Evolutionary conservation across 2,888 invertebrate species (phyloP).

Genomic region (Agrochola lychnidis): DNA sequence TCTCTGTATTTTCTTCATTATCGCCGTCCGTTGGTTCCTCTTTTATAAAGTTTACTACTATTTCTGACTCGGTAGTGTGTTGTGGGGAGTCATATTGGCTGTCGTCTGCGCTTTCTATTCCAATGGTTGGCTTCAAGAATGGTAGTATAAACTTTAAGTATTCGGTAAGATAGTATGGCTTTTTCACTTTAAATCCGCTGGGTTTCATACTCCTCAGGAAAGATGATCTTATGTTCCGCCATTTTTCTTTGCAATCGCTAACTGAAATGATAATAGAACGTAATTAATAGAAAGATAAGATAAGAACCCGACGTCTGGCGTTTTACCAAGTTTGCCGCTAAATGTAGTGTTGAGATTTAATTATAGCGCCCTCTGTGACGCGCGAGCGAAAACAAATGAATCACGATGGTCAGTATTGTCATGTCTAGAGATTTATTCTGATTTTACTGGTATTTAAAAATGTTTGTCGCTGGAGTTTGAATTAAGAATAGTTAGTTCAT

Average conservation of each 20-base stretch:
- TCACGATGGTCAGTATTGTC: conserved; percentile 7
- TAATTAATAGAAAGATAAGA: conserved; percentile 39
- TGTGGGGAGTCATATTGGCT: conserved; percentile 44
- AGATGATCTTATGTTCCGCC: conserved; percentile 73
- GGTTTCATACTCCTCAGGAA: conserved; percentile 71
- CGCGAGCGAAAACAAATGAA: conserved; percentile 4
- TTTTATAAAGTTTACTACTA: conserved; percentile 56
- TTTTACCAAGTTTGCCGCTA: conserved; percentile 41
- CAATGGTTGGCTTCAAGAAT: conserved; percentile 67
- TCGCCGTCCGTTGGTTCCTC: conserved; percentile 54
- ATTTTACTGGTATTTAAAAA: not conserved
- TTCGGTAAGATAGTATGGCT: conserved; percentile 71
- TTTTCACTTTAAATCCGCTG: conserved; percentile 65
- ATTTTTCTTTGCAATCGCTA: conserved; percentile 73
- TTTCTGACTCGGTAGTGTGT: conserved; percentile 30
- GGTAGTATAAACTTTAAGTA: conserved; percentile 72
- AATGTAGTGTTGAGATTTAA: conserved; percentile 20
- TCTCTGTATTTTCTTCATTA: conserved; percentile 29
- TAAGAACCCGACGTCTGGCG: conserved; percentile 35
- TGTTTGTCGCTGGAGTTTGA: too few relatives aligned
- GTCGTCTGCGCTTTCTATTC: conserved; percentile 54
- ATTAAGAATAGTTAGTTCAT: too few relatives aligned
- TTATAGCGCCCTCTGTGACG: conserved; percentile 47
- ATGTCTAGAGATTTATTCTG: not conserved
- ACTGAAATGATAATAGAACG: conserved; percentile 65